phyloP scores from a whole-genome alignment of 2,113 vertebrate species.

The Triplophysa dalaica region DNA sequence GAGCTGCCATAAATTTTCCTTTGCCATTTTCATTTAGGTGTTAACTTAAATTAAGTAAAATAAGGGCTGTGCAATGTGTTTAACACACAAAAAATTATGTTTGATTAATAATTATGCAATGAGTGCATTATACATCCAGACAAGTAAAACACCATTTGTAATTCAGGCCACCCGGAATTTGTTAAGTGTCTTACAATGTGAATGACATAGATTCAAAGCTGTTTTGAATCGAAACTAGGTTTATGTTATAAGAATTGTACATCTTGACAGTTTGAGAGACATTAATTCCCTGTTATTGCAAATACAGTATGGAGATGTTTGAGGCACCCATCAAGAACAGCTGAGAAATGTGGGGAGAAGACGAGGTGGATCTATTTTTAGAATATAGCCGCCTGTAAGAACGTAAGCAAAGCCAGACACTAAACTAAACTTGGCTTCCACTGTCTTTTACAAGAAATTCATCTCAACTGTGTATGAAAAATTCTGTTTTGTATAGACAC shows the following conservation, averaged over 20 bases:
- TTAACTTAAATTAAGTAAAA: not conserved
- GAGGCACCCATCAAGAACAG: slow-evolving; percentile 47
- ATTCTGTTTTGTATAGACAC: slow-evolving; percentile 69
- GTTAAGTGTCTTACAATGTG: not conserved
- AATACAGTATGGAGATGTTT: not conserved
- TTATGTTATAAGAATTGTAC: not conserved
- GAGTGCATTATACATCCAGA: not conserved
- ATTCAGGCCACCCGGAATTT: not conserved
- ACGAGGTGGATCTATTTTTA: slow-evolving; percentile 73
- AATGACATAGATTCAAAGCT: not conserved
- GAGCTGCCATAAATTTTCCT: slow-evolving; percentile 8
- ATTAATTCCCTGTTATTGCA: slow-evolving; percentile 17
- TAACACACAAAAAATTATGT: not conserved
- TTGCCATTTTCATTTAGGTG: slow-evolving; percentile 16
- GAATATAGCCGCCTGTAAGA: slow-evolving; percentile 62
- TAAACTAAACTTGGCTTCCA: slow-evolving; percentile 67
- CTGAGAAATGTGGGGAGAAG: slow-evolving; percentile 57
- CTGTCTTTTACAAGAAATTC: slow-evolving; percentile 69
- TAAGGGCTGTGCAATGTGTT: not conserved
- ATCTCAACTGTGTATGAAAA: slow-evolving; percentile 54
- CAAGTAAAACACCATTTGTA: not conserved
- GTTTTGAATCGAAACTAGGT: slow-evolving; percentile 15
- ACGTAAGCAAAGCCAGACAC: slow-evolving; percentile 70
- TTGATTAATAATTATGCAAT: not conserved
- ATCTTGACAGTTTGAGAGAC: slow-evolving; percentile 25